Evolutionary conservation across 2,888 invertebrate species (phyloP).

Genomic region (Steromphala cineraria): DNA sequence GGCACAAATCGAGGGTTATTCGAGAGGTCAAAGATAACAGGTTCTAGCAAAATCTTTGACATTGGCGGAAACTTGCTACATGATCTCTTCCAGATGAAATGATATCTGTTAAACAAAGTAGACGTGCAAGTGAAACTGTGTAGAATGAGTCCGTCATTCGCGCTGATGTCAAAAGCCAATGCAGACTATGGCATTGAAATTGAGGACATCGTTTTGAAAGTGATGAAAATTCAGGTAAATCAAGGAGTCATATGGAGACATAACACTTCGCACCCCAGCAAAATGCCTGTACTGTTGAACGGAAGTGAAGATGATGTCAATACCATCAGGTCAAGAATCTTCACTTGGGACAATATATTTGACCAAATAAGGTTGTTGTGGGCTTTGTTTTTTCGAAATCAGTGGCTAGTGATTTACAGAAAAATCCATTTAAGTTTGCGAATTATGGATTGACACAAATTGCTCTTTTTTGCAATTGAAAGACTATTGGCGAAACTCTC

Average conservation of each 20-base stretch:
- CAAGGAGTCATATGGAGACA: constrained; percentile 36
- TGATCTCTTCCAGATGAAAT: constrained; percentile 22
- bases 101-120: constrained; percentile 28
- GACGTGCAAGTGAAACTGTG: constrained; percentile 21
- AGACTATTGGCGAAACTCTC: not conserved
- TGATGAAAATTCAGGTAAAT: constrained; percentile 19
- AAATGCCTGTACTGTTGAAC: not conserved
- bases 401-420: not conserved
- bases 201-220: not conserved
- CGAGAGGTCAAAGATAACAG: constrained; percentile 11
- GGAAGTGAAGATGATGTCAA: not conserved
- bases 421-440: not conserved
- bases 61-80: constrained; percentile 23
- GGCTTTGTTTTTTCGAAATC: not conserved
- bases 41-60: constrained; percentile 18
- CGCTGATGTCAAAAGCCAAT: not conserved
- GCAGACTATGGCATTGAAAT: not conserved
- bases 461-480: not conserved
- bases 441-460: not conserved
- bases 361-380: not conserved
- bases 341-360: not conserved
- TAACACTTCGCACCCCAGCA: not conserved
- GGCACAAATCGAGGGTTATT: not conserved
- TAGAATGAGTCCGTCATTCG: constrained; percentile 13
- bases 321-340: not conserved